Evolutionary conservation across 2,888 invertebrate species (phyloP).

Genomic region (Gibbula magus): DNA sequence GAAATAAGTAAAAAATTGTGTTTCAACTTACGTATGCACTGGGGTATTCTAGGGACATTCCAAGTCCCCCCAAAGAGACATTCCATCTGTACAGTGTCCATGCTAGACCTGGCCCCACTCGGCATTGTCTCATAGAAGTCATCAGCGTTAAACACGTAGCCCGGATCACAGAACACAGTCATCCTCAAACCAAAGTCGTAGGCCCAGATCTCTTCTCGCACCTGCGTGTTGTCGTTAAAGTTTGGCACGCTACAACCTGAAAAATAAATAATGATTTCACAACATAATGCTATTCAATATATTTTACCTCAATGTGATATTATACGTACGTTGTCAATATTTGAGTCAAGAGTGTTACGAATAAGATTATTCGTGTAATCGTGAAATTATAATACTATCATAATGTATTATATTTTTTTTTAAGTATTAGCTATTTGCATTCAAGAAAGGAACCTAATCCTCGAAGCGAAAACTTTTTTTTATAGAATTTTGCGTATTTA

Average conservation of each 20-base stretch:
- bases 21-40: conserved; percentile 44
- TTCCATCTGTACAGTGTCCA: conserved; percentile 34
- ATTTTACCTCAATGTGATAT: too few species aligned
- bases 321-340: too few species aligned
- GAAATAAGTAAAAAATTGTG: too few species aligned
- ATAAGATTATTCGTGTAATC: too few species aligned
- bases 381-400: too few species aligned
- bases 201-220: neutral
- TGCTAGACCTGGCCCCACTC: conserved; percentile 2
- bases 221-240: conserved; percentile 35
- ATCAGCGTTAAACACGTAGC: conserved; percentile 41
- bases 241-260: conserved; percentile 40
- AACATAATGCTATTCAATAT: too few species aligned
- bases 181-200: conserved; percentile 36
- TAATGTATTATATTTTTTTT: too few species aligned
- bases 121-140: conserved; percentile 33
- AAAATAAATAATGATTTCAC: conserved; percentile 17
- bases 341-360: too few species aligned
- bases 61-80: conserved; percentile 50
- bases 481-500: too few species aligned
- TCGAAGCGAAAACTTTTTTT: too few species aligned
- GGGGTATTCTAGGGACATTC: conserved; percentile 45
- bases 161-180: conserved; percentile 42
- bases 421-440: too few species aligned
- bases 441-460: too few species aligned